Percentiles rank a stretch among this genome's conserved stretches.
phyloP scores from a whole-genome alignment of 1,140 invertebrate species.

The Drosophila seguyi region DNA sequence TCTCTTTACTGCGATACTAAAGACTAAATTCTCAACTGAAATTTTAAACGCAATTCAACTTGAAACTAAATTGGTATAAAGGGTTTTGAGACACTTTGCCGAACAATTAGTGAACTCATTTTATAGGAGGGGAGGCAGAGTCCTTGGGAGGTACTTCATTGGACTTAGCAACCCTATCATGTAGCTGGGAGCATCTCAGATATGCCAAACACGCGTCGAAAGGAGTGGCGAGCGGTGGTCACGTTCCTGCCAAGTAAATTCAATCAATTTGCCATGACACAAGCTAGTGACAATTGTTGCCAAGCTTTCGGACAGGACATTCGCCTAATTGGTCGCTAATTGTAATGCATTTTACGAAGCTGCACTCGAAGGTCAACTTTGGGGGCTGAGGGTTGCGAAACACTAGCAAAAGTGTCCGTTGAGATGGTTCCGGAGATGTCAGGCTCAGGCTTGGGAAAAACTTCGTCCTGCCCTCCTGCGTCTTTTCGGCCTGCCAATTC shows the following conservation, averaged over 20 bases:
- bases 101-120: conserved; percentile 27
- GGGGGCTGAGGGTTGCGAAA: not conserved
- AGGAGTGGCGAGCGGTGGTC: conserved; percentile 49
- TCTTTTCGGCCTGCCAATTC: conserved; percentile 53
- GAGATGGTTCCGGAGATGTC: conserved; percentile 14
- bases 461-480: not conserved
- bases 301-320: conserved; percentile 45
- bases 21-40: not conserved
- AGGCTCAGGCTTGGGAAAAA: conserved; percentile 10
- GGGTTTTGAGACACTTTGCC: conserved; percentile 20
- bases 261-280: conserved; percentile 67
- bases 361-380: conserved; percentile 49
- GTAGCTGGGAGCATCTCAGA: conserved; percentile 35
- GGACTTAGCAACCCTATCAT: conserved; percentile 16
- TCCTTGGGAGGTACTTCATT: not conserved
- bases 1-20: too few species aligned
- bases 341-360: conserved; percentile 69
- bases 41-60: conserved; percentile 2
- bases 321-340: conserved; percentile 74
- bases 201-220: conserved; percentile 62
- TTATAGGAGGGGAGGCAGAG: not conserved
- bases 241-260: conserved; percentile 73
- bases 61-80: not conserved
- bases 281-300: conserved; percentile 61
- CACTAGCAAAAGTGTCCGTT: not conserved